Evolutionary conservation across 2,797 vertebrate species (phyloP).

Genomic region (Margarornis squamiger): DNA sequence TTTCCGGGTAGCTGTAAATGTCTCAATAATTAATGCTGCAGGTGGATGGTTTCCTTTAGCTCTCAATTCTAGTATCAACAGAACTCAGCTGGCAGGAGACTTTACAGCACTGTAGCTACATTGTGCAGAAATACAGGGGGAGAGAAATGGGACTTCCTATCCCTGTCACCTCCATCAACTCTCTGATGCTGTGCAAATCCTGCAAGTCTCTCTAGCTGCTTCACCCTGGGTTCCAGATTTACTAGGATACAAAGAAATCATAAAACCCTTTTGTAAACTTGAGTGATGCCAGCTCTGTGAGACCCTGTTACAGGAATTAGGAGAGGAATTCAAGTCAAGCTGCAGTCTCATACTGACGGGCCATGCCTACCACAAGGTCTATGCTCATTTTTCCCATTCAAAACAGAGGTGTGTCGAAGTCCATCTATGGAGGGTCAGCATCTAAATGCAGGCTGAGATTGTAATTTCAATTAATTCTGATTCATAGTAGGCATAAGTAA

Average conservation of each 20-base stretch:
- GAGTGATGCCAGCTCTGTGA: not conserved
- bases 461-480: not conserved
- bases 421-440: not conserved
- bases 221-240: not conserved
- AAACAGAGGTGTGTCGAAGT: not conserved
- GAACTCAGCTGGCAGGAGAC: not conserved
- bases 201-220: not conserved
- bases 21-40: constrained; percentile 28
- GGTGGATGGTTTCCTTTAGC: not conserved
- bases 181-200: rapidly evolving
- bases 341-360: not conserved
- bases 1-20: not conserved
- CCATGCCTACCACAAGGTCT: not conserved
- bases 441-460: not conserved
- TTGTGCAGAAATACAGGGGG: rapidly evolving
- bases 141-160: not conserved
- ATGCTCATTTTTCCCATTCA: not conserved
- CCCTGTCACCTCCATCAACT: not conserved
- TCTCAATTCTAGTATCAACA: not conserved
- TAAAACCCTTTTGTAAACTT: not conserved
- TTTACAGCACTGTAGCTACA: not conserved
- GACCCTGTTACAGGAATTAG: not conserved
- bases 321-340: not conserved
- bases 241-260: not conserved
- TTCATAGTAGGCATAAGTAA: not conserved